phyloP scores from a whole-genome alignment of 2,113 vertebrate species.

The Macrotis lagotis region DNA sequence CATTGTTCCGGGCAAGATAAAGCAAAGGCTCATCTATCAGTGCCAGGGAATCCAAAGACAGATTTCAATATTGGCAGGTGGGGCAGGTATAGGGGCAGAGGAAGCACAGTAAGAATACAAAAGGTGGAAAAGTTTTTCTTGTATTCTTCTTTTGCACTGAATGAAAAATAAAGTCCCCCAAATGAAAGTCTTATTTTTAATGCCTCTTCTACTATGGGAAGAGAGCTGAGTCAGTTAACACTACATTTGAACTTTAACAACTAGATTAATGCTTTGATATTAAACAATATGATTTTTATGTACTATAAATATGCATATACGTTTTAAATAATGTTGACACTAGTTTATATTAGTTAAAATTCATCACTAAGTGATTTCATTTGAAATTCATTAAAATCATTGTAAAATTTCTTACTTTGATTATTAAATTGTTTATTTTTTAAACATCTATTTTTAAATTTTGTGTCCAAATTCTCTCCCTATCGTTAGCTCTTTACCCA shows the following conservation, averaged over 20 bases:
- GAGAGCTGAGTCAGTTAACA: not conserved
- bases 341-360: not conserved
- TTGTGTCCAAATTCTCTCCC: too few species aligned
- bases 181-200: not conserved
- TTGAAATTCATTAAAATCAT: too few species aligned
- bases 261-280: not conserved
- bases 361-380: too few species aligned
- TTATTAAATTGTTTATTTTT: too few species aligned
- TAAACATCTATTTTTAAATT: too few species aligned
- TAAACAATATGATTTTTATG: not conserved
- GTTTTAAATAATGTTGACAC: not conserved
- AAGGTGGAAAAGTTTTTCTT: not conserved
- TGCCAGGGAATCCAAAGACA: not conserved
- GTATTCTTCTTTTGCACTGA: not conserved
- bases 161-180: not conserved
- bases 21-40: not conserved
- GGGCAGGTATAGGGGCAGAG: not conserved
- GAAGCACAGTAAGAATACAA: not conserved
- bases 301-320: not conserved
- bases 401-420: too few species aligned
- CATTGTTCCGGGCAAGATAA: not conserved
- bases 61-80: not conserved
- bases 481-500: too few species aligned
- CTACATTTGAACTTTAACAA: not conserved
- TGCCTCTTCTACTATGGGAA: not conserved